These are phyloP conservation scores for Macaria liturata DNA, from an alignment of 2,888 invertebrate species.

Conservation along the genomic window DNA sequence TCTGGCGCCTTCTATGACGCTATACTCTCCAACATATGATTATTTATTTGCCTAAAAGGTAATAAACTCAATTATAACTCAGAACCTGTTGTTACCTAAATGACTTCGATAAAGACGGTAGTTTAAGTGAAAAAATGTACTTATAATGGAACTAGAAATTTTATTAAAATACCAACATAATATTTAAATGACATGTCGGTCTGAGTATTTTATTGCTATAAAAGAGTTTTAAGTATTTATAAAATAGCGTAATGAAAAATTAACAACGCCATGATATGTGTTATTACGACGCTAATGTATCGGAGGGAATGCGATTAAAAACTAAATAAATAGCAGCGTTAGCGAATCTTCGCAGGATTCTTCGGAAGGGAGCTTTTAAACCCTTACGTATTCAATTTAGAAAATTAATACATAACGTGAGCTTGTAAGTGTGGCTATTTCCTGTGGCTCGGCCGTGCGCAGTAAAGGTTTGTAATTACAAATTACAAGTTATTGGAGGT, in stretches of 20 bases:
- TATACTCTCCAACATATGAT: too few species aligned
- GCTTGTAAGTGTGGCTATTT: slow-evolving; percentile 69
- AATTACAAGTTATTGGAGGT: slow-evolving; percentile 80
- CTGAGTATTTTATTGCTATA: slow-evolving; percentile 1
- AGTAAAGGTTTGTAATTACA: slow-evolving; percentile 79
- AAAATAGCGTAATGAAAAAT: slow-evolving; percentile 6
- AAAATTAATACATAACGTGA: slow-evolving; percentile 62
- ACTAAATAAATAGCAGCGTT: slow-evolving; percentile 3
- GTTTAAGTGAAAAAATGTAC: neutral
- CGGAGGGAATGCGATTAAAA: slow-evolving; percentile 5
- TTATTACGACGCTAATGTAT: slow-evolving; percentile 4
- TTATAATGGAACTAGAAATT: slow-evolving; percentile 4
- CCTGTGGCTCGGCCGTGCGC: slow-evolving; percentile 68
- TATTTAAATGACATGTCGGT: slow-evolving; percentile 1
- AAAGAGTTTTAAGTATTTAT: slow-evolving; percentile 4
- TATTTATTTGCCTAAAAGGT: slow-evolving; percentile 1
- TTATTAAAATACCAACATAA: neutral
- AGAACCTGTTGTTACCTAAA: neutral
- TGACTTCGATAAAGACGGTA: neutral
- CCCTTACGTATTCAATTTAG: slow-evolving; percentile 50
- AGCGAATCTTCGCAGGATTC: slow-evolving; percentile 3
- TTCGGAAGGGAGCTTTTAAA: slow-evolving; percentile 21
- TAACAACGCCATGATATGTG: slow-evolving; percentile 1
- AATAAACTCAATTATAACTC: neutral
- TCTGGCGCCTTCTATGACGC: too few species aligned